These are phyloP conservation scores for Balaeniceps rex DNA, from an alignment of 2,113 vertebrate species.

Conservation along the genomic window DNA sequence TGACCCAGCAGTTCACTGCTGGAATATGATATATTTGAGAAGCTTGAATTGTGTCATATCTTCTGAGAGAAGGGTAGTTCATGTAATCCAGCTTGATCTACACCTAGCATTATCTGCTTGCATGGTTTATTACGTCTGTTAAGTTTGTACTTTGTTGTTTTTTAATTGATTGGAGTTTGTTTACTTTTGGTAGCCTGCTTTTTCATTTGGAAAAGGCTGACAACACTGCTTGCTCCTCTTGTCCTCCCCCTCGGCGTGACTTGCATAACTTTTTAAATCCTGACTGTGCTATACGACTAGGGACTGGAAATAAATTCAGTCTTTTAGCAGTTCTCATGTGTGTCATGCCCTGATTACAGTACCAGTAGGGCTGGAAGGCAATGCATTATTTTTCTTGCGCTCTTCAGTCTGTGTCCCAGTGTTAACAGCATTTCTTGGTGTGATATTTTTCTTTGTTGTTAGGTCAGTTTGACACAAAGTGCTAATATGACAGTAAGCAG, in stretches of 20 bases:
- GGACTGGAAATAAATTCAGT: background rate
- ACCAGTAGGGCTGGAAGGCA: background rate
- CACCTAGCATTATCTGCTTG: background rate
- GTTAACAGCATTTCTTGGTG: conserved; percentile 4
- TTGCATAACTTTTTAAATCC: background rate
- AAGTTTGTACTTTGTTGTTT: background rate
- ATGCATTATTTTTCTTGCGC: background rate
- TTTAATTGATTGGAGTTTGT: background rate
- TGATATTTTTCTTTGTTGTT: conserved; percentile 22
- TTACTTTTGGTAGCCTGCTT: background rate
- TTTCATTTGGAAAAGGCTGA: background rate
- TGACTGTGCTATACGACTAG: background rate
- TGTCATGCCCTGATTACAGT: conserved; percentile 7
- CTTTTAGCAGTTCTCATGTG: background rate
- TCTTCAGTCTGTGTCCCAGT: background rate
- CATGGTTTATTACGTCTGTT: background rate
- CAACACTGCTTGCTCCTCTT: background rate
- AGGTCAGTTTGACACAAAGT: conserved; percentile 43
- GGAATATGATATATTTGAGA: background rate
- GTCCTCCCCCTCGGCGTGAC: background rate
- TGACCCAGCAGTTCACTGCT: background rate
- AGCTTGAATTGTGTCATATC: background rate
- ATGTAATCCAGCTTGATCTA: background rate
- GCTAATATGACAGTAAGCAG: background rate
- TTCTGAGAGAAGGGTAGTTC: background rate